These are phyloP conservation scores for Colostygia pectinataria DNA, from an alignment of 2,888 invertebrate species.

Conservation along the genomic window DNA sequence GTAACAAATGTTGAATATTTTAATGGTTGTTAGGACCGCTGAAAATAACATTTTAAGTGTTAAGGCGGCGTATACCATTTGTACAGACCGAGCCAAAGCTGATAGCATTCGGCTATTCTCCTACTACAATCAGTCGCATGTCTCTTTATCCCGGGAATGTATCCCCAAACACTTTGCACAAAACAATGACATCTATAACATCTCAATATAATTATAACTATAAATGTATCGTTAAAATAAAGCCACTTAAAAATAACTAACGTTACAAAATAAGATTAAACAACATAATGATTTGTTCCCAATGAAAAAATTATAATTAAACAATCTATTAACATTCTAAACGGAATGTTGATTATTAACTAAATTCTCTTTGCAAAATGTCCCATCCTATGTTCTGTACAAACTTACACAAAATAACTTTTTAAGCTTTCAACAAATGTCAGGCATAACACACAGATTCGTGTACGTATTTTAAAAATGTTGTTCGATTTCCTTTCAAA, in stretches of 20 bases:
- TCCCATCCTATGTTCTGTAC: slow-evolving; percentile 82
- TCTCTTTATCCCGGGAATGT: slow-evolving; percentile 71
- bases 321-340: slow-evolving; percentile 82
- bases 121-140: slow-evolving; percentile 80
- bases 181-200: slow-evolving; percentile 81
- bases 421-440: slow-evolving; percentile 79
- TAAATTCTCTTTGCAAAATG: slow-evolving; percentile 83
- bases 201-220: slow-evolving; percentile 78
- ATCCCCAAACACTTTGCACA: slow-evolving; percentile 77
- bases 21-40: slow-evolving; percentile 57
- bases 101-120: slow-evolving; percentile 58
- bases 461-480: slow-evolving; percentile 67
- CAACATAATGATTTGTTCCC: slow-evolving; percentile 83
- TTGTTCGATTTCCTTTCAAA: slow-evolving; percentile 56
- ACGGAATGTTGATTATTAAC: slow-evolving; percentile 80
- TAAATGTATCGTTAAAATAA: slow-evolving; percentile 75
- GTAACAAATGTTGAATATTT: slow-evolving; percentile 42
- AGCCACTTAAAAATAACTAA: slow-evolving; percentile 82
- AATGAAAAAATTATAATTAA: slow-evolving; percentile 71
- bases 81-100: slow-evolving; percentile 73
- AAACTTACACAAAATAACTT: slow-evolving; percentile 79
- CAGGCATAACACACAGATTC: slow-evolving; percentile 71
- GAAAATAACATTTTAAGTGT: slow-evolving; percentile 73
- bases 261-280: slow-evolving; percentile 83
- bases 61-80: slow-evolving; percentile 81